A percentile compares a stretch with the other conserved stretches of the same genome.
Evolutionary conservation across 2,888 invertebrate species (phyloP).

Genomic region (Dusona sp.): DNA sequence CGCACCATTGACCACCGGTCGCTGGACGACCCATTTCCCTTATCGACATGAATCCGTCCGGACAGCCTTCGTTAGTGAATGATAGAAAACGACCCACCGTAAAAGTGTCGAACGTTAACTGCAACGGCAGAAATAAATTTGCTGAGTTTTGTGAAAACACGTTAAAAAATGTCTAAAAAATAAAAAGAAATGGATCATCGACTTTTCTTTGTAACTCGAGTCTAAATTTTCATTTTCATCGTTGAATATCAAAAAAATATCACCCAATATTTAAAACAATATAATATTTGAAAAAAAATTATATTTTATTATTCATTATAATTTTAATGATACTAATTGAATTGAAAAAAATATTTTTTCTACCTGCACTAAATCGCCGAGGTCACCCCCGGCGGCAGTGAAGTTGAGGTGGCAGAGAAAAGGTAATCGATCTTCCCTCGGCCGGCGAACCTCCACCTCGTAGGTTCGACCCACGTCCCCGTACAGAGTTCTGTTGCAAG

Average conservation of each 20-base stretch:
- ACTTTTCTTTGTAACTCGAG: not conserved
- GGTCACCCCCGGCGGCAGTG: slow-evolving; percentile 91
- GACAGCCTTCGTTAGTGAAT: slow-evolving; percentile 91
- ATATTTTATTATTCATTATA: not conserved
- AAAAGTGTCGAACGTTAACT: slow-evolving; percentile 94
- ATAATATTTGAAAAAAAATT: not conserved
- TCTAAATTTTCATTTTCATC: not conserved
- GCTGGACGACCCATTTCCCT: slow-evolving; percentile 90
- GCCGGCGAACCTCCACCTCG: slow-evolving; percentile 91
- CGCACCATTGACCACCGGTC: slow-evolving; percentile 93
- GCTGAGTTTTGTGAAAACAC: slow-evolving; percentile 29
- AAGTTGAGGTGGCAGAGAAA: slow-evolving; percentile 94
- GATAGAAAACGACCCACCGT: slow-evolving; percentile 93
- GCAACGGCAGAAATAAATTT: slow-evolving; percentile 73
- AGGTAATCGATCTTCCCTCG: slow-evolving; percentile 90
- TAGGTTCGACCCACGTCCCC: slow-evolving; percentile 93
- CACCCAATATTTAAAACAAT: not conserved
- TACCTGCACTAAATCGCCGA: slow-evolving; percentile 93
- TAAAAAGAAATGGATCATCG: not conserved
- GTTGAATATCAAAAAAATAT: not conserved
- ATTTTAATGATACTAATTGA: not conserved
- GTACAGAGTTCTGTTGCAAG: slow-evolving; percentile 93
- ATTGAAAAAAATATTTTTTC: not conserved
- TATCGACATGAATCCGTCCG: slow-evolving; percentile 93
- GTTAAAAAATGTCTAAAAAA: not conserved